phyloP scores from a whole-genome alignment of 1,140 invertebrate genomes.

The Propsilocerus akamusi region DNA sequence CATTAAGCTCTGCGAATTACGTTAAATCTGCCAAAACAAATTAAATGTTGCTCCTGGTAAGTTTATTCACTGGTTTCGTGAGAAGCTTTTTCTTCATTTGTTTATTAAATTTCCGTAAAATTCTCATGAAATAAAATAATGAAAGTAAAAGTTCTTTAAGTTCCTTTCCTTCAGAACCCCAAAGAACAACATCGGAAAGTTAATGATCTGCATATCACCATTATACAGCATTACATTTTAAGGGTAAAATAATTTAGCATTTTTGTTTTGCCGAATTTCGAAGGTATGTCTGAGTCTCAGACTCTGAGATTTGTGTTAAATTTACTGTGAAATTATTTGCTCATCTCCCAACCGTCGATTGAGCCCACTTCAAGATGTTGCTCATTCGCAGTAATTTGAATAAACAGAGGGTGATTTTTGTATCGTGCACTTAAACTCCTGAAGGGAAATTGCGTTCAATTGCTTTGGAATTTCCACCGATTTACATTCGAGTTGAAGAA shows the following conservation, averaged over 20 bases:
- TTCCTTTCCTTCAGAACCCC: too few relatives aligned
- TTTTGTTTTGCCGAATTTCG: not conserved
- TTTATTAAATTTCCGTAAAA: too few relatives aligned
- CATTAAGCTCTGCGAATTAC: not conserved
- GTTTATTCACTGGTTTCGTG: too few relatives aligned
- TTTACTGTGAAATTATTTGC: constrained; percentile 2
- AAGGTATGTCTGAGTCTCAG: too few relatives aligned
- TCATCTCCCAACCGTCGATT: constrained; percentile 1
- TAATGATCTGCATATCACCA: not conserved
- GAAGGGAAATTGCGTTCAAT: not conserved
- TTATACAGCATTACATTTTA: not conserved
- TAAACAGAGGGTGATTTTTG: constrained; percentile 3
- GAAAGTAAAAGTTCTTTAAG: too few relatives aligned
- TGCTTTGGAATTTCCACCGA: not conserved
- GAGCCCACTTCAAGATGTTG: not conserved
- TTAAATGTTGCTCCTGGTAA: too few relatives aligned
- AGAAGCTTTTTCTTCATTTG: too few relatives aligned
- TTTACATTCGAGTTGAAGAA: too few relatives aligned
- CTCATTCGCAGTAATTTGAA: not conserved
- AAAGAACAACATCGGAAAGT: too few relatives aligned
- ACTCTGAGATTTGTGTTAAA: constrained; percentile 2
- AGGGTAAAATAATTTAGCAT: not conserved
- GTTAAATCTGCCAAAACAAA: too few relatives aligned
- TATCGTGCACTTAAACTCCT: too few relatives aligned
- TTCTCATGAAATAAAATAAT: too few relatives aligned